Base-by-base conservation (phyloP, 2,113 vertebrate genomes). In the Nannospalax galili region DNA sequence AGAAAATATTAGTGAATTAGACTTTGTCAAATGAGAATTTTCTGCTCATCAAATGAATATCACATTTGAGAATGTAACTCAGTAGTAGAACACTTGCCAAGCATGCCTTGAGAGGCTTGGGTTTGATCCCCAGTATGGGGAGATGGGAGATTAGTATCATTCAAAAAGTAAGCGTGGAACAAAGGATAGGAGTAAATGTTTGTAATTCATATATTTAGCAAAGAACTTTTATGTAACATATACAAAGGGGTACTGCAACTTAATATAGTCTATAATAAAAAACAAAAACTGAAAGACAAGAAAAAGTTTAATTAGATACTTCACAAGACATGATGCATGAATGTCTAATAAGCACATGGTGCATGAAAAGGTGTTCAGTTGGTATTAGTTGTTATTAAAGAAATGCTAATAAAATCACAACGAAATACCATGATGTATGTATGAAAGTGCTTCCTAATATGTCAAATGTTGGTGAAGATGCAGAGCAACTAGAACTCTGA, bases 261-360 rank as follows among this genome's bases (percentile, higher is more conserved):
- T 52, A 91, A 89, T 89, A 96, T 79, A 69, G 93, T 64, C 69
- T 90, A 82, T 86, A 93, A 84, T 70, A 90, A 95, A 88, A 69
- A 17, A 92, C 62, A 88, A 96, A 90, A 84, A 90, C 92, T 87
- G 77, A 90, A 96, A 48, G 96, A 79, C 26, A 24, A 94, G 70
- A 60, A 93, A 89, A 88, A 26, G 22, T n/a, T 86, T 92, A 95
- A 72, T 79, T n/a, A 45, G 64, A 88, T 17, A 92, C 67, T 82
- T 95, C 48, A 75, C 32, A 91, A 90, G 64, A 72, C 40, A 92
- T 92, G 64, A 86, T 77, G 88, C 58, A 88, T 85, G 78, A 95
- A 95, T 67, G 42, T 82, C 84, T 78, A 87, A 40, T 65, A 86
- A 96, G 87, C 52, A 94, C 78, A 75, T 28, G 11, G 72, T 24